Conservation (phyloP, 2,797 vertebrate species). For the Diceros bicornis region DNA sequence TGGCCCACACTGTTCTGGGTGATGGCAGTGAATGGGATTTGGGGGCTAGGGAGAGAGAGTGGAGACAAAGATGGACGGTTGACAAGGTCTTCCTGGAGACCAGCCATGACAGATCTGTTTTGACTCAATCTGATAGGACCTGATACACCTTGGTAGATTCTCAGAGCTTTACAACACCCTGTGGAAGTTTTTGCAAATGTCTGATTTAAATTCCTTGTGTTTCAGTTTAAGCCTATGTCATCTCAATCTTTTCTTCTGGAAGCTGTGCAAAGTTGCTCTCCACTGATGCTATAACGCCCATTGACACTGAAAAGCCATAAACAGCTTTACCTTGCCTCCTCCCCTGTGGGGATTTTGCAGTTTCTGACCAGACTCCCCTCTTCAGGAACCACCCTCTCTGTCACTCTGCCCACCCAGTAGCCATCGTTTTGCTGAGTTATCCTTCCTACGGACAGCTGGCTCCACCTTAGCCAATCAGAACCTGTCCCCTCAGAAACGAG, state of each 20-base stretch:
- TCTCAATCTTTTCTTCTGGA: background rate
- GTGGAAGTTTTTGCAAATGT: background rate
- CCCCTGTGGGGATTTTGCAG: background rate
- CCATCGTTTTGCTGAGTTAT: background rate
- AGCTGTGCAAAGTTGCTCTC: background rate
- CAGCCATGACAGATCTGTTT: background rate
- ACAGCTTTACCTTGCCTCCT: background rate
- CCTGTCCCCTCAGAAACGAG: background rate
- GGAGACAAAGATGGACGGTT: background rate
- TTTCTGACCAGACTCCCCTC: background rate
- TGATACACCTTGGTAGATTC: background rate
- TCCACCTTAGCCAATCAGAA: background rate
- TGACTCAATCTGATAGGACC: background rate
- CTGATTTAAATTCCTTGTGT: background rate
- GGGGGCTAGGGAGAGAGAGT: background rate
- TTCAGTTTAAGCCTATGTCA: background rate
- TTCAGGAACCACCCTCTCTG: background rate
- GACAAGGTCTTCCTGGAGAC: background rate
- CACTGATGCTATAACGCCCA: background rate
- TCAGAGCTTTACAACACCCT: background rate
- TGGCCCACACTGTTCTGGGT: accelerated
- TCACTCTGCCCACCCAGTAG: background rate
- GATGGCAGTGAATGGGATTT: background rate
- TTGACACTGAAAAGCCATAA: background rate
- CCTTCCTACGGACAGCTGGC: background rate